Evolutionary conservation across 92 coral and sea anemone genomes (phyloP), one percentile per base, ranked within the genome.

Genomic region (Micromussa lordhowensis): DNA sequence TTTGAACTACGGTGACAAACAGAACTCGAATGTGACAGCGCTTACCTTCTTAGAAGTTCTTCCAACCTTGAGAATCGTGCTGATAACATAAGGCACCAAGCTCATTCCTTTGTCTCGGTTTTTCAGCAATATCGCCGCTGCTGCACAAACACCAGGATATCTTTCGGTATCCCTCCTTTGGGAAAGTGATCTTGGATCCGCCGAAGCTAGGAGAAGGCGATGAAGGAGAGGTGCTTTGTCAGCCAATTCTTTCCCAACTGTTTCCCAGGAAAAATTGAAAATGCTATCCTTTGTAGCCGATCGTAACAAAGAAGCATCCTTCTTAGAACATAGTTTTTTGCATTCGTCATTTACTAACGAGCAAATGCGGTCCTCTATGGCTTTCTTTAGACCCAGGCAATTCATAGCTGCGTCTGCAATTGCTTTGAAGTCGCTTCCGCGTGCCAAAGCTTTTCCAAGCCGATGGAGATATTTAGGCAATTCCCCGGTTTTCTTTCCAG

Each of bases 111-210:
- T 71, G 68, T 91, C 84, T 19, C 90, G 81, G 22, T 64, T 61
- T 84, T 91, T 91, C 44, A 86, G 40, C 31, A 91, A 82, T n/a
- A n/a, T n/a, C n/a, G n/a, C n/a, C n/a, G n/a, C n/a, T n/a, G 90
- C 88, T 54, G 57, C 44, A 24, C 8, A 75, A 16, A 75, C 58
- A 44, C 79, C 79, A 4, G 79, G 79, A 55, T 86, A n/a, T n/a
- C n/a, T n/a, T n/a, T n/a, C n/a, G n/a, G n/a, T n/a, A n/a, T n/a
- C n/a, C n/a, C n/a, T n/a, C n/a, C n/a, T n/a, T n/a, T n/a, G n/a
- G n/a, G n/a, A n/a, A n/a, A n/a, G n/a, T n/a, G n/a, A n/a, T n/a
- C n/a, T n/a, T n/a, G n/a, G n/a, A n/a, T n/a, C n/a, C n/a, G n/a
- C n/a, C n/a, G n/a, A n/a, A n/a, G n/a, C n/a, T n/a, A n/a, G n/a